These are phyloP conservation scores for Trochalopteron elliotii DNA, from an alignment of 2,113 vertebrate species.

Conservation along the genomic window DNA sequence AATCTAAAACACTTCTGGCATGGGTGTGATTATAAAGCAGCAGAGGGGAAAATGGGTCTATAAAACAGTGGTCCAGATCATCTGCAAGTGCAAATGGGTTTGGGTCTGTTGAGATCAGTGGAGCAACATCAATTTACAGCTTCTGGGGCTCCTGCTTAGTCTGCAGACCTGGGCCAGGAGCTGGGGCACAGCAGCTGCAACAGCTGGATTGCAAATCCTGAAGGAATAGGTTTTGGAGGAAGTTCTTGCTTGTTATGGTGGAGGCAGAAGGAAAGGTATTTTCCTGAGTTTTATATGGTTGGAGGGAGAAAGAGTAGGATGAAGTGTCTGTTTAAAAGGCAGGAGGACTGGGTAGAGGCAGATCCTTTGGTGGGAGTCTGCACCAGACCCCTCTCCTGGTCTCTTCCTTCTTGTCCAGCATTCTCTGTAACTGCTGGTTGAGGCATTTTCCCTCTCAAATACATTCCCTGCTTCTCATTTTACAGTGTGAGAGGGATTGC, in stretches of 20 bases:
- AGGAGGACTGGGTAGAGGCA: not conserved
- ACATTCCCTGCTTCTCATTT: not conserved
- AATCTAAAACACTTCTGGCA: not conserved
- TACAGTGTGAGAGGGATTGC: not conserved
- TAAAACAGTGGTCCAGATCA: not conserved
- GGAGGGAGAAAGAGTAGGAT: not conserved
- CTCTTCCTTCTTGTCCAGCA: rapidly evolving
- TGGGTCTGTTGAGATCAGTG: not conserved
- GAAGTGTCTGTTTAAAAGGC: not conserved
- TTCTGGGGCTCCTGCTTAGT: not conserved
- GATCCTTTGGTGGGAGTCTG: not conserved
- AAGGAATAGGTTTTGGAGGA: not conserved
- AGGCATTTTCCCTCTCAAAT: not conserved
- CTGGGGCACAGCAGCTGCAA: not conserved
- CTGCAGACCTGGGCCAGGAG: not conserved
- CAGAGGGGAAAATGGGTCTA: not conserved
- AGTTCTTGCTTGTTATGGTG: not conserved
- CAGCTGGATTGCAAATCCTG: not conserved
- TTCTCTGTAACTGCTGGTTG: not conserved
- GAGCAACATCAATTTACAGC: not conserved
- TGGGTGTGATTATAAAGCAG: not conserved
- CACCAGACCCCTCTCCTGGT: not conserved
- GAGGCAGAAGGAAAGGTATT: not conserved
- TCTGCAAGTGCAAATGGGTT: not conserved
- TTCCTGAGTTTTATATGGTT: not conserved